These are phyloP conservation scores for Geococcyx californianus DNA, from an alignment of 2,113 vertebrate species.

Conservation along the genomic window DNA sequence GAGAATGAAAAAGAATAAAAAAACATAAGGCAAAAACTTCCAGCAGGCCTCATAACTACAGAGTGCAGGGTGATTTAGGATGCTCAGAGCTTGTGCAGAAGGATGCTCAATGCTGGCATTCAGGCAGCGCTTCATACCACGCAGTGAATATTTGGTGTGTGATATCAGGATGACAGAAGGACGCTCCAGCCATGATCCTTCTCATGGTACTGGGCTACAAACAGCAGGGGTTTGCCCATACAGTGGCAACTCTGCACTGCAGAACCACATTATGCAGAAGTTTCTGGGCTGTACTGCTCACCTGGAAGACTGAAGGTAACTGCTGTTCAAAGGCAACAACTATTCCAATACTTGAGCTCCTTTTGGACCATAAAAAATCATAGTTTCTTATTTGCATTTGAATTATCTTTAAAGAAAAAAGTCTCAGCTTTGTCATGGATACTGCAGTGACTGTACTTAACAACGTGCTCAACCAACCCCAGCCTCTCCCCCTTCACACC, in stretches of 20 bases:
- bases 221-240: too few relatives aligned
- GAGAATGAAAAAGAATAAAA: not conserved
- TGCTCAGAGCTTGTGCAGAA: not conserved
- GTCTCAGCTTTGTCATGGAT: not conserved
- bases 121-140: accelerated
- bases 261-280: accelerated
- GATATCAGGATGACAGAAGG: not conserved
- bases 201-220: not conserved
- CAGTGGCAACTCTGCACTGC: too few relatives aligned
- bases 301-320: accelerated
- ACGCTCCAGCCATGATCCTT: not conserved
- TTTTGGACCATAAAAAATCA: not conserved
- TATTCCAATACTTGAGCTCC: not conserved
- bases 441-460: too few relatives aligned
- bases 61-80: not conserved
- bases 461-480: not conserved
- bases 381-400: not conserved
- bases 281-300: not conserved
- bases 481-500: not conserved
- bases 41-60: too few relatives aligned
- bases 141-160: not conserved
- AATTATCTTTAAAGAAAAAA: not conserved
- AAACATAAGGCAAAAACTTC: not conserved
- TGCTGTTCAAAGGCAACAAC: not conserved
- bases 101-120: accelerated